Conservation (phyloP, 2,113 vertebrate genomes). For the Alexandromys fortis region DNA sequence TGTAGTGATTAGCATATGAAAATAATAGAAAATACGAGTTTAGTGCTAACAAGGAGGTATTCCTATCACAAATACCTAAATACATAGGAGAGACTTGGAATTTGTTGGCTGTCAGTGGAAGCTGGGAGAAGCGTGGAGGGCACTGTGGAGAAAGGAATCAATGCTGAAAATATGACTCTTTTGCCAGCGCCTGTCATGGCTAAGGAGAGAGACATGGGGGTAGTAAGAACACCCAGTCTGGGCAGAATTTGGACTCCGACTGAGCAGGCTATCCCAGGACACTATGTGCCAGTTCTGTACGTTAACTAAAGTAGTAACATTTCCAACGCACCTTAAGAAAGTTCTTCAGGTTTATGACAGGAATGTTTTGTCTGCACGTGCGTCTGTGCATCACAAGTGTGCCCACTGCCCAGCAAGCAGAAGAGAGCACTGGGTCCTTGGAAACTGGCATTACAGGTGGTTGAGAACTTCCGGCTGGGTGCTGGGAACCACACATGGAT, state of each 20-base stretch:
- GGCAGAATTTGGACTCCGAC: neutral
- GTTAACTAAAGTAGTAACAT: neutral
- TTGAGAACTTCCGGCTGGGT: neutral
- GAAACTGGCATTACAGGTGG: neutral
- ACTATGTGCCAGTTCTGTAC: rapidly evolving
- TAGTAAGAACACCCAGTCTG: neutral
- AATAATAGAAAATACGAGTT: neutral
- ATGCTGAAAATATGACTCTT: neutral
- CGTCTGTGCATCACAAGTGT: neutral
- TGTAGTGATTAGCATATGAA: neutral
- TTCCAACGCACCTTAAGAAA: neutral
- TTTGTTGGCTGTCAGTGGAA: rapidly evolving
- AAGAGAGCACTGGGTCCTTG: neutral
- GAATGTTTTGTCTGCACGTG: neutral
- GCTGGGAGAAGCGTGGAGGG: neutral
- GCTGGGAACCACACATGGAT: neutral
- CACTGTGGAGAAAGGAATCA: neutral
- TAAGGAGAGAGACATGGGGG: neutral
- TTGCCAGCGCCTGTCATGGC: neutral
- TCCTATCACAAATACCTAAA: neutral
- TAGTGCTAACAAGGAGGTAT: neutral
- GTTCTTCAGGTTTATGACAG: neutral
- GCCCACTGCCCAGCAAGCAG: neutral
- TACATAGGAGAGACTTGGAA: neutral
- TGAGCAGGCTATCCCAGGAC: neutral